Conservation (phyloP, 2,113 vertebrate genomes). For the Sarotherodon lohbergeri region DNA sequence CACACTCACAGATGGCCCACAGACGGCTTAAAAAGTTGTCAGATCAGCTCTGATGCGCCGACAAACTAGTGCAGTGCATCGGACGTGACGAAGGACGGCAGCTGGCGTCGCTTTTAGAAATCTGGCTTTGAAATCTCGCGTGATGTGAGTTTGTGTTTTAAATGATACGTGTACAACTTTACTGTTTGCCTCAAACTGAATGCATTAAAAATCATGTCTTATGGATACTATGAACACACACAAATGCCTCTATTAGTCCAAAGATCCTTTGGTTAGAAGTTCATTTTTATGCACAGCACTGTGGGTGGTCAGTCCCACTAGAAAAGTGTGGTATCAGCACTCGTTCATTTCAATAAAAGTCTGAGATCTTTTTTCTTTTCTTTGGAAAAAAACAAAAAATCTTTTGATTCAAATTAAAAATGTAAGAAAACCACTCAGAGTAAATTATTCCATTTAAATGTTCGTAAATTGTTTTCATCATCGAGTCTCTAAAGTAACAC, state of each 20-base stretch:
- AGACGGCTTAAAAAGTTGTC: neutral
- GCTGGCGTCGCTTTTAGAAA: neutral
- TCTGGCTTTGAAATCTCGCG: fast-evolving
- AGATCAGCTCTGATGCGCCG: neutral
- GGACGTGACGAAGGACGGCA: neutral
- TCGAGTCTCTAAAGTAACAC: neutral
- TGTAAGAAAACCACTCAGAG: neutral
- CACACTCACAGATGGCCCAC: neutral
- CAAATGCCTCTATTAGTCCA: neutral
- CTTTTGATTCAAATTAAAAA: neutral
- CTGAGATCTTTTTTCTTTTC: neutral
- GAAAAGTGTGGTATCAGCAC: neutral
- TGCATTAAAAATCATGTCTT: neutral
- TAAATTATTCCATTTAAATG: neutral
- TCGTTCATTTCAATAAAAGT: neutral
- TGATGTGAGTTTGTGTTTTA: neutral
- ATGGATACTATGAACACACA: neutral
- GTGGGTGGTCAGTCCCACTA: neutral
- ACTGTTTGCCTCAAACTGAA: neutral
- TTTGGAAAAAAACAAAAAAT: neutral
- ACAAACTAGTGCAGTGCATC: neutral
- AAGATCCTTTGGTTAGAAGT: neutral
- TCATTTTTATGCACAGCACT: neutral
- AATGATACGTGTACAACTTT: neutral
- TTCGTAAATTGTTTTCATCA: neutral